Conservation (phyloP, 1,140 invertebrate species). For the Polypedilum pembai region DNA sequence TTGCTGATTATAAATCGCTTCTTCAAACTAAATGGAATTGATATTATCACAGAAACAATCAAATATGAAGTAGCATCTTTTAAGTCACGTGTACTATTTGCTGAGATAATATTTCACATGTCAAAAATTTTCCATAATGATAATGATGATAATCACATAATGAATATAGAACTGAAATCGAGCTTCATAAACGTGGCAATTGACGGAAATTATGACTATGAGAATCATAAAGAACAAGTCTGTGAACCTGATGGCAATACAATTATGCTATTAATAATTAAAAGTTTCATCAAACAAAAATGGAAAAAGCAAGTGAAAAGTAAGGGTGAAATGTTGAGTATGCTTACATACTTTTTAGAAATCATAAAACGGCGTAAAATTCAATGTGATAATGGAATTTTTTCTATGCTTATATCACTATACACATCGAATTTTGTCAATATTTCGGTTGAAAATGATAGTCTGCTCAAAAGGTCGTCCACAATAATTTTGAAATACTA, state of each 20-base stretch:
- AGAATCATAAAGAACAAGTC: neutral
- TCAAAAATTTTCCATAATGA: neutral
- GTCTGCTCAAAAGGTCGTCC: neutral
- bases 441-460: neutral
- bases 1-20: neutral
- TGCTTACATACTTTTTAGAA: neutral
- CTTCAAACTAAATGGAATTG: neutral
- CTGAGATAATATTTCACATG: neutral
- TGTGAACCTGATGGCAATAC: neutral
- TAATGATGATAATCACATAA: neutral
- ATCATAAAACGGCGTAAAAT: neutral
- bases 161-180: neutral
- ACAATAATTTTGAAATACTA: neutral
- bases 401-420: neutral
- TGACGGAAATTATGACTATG: neutral
- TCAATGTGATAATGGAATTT: neutral
- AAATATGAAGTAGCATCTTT: neutral
- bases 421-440: neutral
- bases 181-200: neutral
- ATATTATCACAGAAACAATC: neutral
- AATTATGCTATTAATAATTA: neutral
- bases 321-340: neutral
- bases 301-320: neutral
- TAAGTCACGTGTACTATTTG: neutral
- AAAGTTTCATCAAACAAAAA: neutral